These are phyloP conservation scores for Acanthis flammea DNA, from an alignment of 2,797 vertebrate species.

Conservation along the genomic window DNA sequence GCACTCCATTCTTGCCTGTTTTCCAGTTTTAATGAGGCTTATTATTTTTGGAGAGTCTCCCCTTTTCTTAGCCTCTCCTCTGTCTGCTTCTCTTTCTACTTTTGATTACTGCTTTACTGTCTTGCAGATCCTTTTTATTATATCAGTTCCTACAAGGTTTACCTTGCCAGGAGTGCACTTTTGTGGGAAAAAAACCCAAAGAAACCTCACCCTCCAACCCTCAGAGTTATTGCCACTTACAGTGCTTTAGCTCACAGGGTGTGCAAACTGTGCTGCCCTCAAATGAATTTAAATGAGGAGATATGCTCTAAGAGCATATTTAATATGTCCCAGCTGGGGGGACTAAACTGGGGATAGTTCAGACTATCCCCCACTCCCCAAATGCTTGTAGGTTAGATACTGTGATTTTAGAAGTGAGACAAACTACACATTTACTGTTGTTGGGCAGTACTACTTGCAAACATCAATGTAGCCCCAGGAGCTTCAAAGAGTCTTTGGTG, in stretches of 20 bases:
- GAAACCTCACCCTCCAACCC: not conserved
- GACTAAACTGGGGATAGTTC: not conserved
- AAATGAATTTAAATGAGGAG: not conserved
- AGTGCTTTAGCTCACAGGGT: not conserved
- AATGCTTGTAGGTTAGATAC: not conserved
- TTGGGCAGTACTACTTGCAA: not conserved
- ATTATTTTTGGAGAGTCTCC: not conserved
- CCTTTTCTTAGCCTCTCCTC: not conserved
- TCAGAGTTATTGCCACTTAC: not conserved
- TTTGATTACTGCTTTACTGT: not conserved
- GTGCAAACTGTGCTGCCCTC: not conserved
- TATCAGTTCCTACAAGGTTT: not conserved
- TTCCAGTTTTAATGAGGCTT: conserved; percentile 8
- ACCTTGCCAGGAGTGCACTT: not conserved
- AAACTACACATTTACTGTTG: not conserved
- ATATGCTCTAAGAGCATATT: not conserved
- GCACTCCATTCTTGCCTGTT: not conserved
- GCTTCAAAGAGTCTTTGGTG: not conserved
- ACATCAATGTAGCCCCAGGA: not conserved
- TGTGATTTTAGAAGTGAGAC: not conserved
- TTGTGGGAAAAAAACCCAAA: not conserved
- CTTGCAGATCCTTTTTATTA: not conserved
- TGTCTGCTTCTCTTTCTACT: not conserved
- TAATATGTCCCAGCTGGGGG: not conserved
- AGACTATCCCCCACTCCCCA: not conserved